Evolutionary conservation across 1,140 invertebrate genomes (phyloP), one percentile per base, ranked within the genome.

Genomic region (Helicoverpa armigera): DNA sequence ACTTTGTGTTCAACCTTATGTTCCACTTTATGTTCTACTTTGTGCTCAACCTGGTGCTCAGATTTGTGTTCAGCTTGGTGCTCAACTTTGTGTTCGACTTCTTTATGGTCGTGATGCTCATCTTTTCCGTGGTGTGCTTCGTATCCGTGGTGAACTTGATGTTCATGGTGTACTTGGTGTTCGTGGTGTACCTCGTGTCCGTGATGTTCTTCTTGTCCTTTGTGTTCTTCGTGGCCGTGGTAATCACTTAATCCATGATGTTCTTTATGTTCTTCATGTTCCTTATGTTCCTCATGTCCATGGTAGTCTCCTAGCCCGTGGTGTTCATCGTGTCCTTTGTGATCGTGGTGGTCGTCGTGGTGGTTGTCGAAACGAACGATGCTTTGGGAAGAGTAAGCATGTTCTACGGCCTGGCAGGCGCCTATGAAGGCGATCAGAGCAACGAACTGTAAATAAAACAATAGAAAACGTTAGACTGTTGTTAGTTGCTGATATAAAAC

Each of bases 371-470:
- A 65, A 13, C 51, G 70, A 5, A 73, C 56, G 12, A 80, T 75
- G 51, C 60, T 81, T 69, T 81, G 79, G 2, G 79, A 81, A 7
- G 79, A 81, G 50, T 81, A 81, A n/a, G 70, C 79, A 13, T 81
- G 70, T 50, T 81, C 79, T 1, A 23, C 61, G 7, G 60, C 79
- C n/a, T 67, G 51, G 61, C 79, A 81, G n/a, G 63, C 70, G 79
- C 79, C 70, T 75, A 81, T 18, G 50, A 81, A 50, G 50, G 79
- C 79, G 14, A 67, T 61, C 5, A 81, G 72, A 75, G 72, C 79
- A 67, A 77, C 31, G n/a, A 81, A 5, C 79, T 75, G 70, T 58
- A 35, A 63, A 72, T 18, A 1, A 70, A 50, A 78, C 16, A 51
- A 76, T 23, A 73, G 9, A 14, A 63, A 14, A 51, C 31, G 18